Conservation (phyloP, 1,140 invertebrate genomes). For the Formica exsecta region DNA sequence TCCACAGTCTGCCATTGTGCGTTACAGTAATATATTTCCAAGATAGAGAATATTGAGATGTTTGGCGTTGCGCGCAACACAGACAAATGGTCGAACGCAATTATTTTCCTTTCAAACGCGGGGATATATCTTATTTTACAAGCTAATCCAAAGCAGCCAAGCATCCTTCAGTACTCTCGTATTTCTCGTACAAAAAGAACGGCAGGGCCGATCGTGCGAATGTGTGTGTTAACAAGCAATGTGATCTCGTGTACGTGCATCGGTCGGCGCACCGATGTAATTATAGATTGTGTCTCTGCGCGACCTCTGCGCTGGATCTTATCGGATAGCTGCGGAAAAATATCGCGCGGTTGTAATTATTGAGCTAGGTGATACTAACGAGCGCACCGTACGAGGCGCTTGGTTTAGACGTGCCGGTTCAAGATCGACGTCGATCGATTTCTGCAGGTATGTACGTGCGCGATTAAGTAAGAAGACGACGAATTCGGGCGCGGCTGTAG, state of each 20-base stretch:
- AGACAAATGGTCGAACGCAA: conserved; percentile 45
- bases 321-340: conserved; percentile 78
- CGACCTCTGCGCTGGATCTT: conserved; percentile 80
- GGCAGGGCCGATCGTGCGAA: conserved; percentile 1
- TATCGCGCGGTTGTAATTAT: conserved; percentile 80
- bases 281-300: conserved; percentile 85
- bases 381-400: conserved; percentile 5
- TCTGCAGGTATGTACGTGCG: conserved; percentile 46
- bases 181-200: neutral
- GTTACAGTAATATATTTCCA: conserved; percentile 27
- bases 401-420: conserved; percentile 47
- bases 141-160: conserved; percentile 35
- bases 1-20: neutral
- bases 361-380: conserved; percentile 64
- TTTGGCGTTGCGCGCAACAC: conserved; percentile 11
- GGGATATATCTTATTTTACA: conserved; percentile 54
- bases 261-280: conserved; percentile 80
- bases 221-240: conserved; percentile 48
- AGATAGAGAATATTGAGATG: conserved; percentile 40
- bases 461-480: conserved; percentile 35
- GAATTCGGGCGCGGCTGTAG: conserved; percentile 66
- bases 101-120: conserved; percentile 30
- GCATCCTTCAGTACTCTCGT: conserved; percentile 39
- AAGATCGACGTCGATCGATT: conserved; percentile 69
- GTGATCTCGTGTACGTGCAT: conserved; percentile 52